A percentile compares a stretch with the other conserved stretches of the same genome.
Conservation (phyloP, 2,797 vertebrate species). For the Onychomys arenicola region DNA sequence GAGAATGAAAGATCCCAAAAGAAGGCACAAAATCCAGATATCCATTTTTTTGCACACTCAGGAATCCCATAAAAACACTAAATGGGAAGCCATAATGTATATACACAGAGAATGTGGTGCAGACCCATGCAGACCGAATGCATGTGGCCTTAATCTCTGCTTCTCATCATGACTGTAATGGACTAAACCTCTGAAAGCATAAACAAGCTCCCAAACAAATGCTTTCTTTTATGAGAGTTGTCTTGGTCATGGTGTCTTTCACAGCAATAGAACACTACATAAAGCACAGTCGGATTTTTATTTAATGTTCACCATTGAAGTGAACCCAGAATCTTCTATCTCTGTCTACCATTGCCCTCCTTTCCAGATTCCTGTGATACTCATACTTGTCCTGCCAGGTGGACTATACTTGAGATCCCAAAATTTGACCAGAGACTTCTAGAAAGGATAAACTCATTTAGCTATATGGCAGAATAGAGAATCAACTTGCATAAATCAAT, state of each 20-base stretch:
- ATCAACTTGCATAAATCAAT: neutral
- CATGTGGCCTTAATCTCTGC: neutral
- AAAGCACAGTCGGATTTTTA: too few species aligned
- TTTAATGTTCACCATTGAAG: too few species aligned
- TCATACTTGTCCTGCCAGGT: too few species aligned
- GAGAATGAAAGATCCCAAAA: neutral
- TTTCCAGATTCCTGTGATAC: too few species aligned
- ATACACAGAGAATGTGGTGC: neutral
- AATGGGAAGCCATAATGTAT: neutral
- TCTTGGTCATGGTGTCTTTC: too few species aligned
- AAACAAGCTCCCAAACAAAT: too few species aligned
- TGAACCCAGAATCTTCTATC: too few species aligned
- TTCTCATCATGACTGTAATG: neutral
- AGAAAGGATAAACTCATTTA: neutral
- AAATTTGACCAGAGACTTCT: neutral
- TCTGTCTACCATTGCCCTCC: too few species aligned
- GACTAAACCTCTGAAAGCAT: too few species aligned
- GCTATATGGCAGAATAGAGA: neutral
- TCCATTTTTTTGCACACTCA: neutral
- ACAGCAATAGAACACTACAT: too few species aligned
- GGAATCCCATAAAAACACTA: neutral
- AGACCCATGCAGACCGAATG: neutral
- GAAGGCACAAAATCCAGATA: neutral
- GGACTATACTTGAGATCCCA: too few species aligned
- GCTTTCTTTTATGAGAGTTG: too few species aligned